Percentiles rank a stretch among this genome's conserved stretches.
These are phyloP conservation scores for Anas flavirostris DNA, from an alignment of 2,797 vertebrate species.

Conservation along the genomic window DNA sequence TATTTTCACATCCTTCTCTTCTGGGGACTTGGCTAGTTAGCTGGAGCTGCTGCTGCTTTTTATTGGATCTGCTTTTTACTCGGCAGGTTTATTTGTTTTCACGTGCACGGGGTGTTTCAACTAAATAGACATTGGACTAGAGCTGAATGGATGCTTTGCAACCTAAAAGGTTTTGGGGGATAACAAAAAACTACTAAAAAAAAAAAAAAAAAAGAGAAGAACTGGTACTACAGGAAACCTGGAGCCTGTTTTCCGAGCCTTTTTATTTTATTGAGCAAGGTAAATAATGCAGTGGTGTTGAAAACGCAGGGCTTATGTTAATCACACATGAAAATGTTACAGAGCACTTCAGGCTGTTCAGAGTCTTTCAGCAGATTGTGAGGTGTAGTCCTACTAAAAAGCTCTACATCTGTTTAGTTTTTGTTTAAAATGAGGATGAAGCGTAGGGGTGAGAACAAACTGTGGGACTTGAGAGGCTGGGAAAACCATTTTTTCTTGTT, in stretches of 20 bases:
- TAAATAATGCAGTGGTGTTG: conserved; percentile 34
- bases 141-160: conserved; percentile 56
- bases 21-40: not conserved
- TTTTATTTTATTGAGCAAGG: conserved; percentile 66
- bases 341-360: not conserved
- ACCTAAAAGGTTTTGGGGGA: not conserved
- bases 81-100: conserved; percentile 9
- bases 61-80: conserved; percentile 24
- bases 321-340: not conserved
- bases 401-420: not conserved
- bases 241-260: conserved; percentile 43
- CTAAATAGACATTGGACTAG: conserved; percentile 1
- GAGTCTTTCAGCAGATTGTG: not conserved
- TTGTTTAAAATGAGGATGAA: not conserved
- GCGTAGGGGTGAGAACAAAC: not conserved
- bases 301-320: not conserved
- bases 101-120: not conserved
- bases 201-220: not conserved
- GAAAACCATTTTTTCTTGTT: not conserved
- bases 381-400: not conserved
- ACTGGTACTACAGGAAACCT: conserved; percentile 49
- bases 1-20: conserved; percentile 31
- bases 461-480: not conserved
- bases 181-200: conserved; percentile 17
- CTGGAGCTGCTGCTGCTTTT: conserved; percentile 53